Base-by-base conservation (phyloP, 2,888 invertebrate species). In the Eupithecia inturbata region DNA sequence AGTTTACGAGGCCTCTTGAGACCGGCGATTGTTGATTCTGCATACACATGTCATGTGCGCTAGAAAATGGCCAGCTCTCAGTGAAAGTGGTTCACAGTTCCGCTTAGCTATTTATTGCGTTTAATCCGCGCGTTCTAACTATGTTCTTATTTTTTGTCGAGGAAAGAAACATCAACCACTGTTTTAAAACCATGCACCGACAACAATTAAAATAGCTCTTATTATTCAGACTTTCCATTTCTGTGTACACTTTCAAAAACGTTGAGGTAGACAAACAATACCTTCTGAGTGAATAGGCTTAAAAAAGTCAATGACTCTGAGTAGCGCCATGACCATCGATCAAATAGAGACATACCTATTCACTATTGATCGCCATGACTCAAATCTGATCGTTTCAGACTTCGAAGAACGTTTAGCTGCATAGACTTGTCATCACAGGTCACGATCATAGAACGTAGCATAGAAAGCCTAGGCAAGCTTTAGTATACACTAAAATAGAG, bases 21-120 rank as follows among this genome's bases (percentile, higher is more conserved):
- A 81, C 79, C 79, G 72, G 73, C 75, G 73, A 72, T 77, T 74
- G 76, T 67, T 75, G 73, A 70, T 72, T 80, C 77, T 77, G 76
- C 78, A 67, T 69, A 77, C 78, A 72, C 77, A 78, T n/a, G n/a
- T n/a, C n/a, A n/a, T 80, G 81, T 81, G 85, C 85, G 84, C 87
- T 87, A 89, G 90, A 91, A 90, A 89, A 90, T 88, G 89, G 87
- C 89, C 84, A 89, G 64, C 66, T 86, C 82, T 82, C 82, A 92
- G 93, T 93, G 93, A 94, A 94, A 94, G 93, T 93, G 89, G 85
- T 84, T 85, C 87, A 84, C 84, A 91, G 90, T 90, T 91, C 90
- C 90, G 91, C 91, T 90, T 90, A 87, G 89, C 89, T 89, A 90
- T 89, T 88, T 88, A 88, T 83, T 84, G 82, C 83, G 83, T 86